Base-by-base conservation (phyloP, 2,888 invertebrate genomes). In the Neuroscelio doddi region DNA sequence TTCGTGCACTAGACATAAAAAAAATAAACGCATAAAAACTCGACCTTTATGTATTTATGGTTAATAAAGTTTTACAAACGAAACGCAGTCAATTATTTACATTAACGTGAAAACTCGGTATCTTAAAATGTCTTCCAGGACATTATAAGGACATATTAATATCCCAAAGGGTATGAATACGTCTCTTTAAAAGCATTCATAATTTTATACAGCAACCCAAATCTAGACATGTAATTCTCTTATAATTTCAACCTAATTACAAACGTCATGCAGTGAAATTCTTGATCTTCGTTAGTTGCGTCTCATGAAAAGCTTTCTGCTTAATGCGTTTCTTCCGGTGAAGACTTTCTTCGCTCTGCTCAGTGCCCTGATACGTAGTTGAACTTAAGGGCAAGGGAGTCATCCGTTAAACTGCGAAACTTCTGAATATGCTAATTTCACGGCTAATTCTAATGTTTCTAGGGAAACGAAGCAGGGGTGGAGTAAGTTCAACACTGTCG, bases 361-460 rank as follows among this genome's bases (percentile, higher is more conserved):
- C 62, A 57, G 49, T 47, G 50, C 34, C 56, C 58, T 64, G 64
- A 69, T 69, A 70, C 70, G 71, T 64, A 64, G 61, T 67, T 64
- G 66, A 47, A 57, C 63, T 68, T 49, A 34, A 47, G 55, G 47
- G 62, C 62, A 59, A 65, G 59, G 61, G 58, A 70, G 69, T 70
- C 72, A 72, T 72, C 70, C 70, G 71, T 71, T 69, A 71, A 75
- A 75, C 69, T 71, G 74, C 70, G 71, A 74, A 75, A 75, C 75
- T 75, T 75, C 59, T 64, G 72, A 74, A 73, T 74, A 75, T 75
- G 75, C 75, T 75, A 75, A 75, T 76, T 76, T 72, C 75, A 74
- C 64, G 74, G 69, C 67, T 75, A 73, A 74, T 76, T 74, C 71
- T 71, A 73, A 72, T 72, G 75, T 75, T 76, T 68, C 75, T 68